Base-by-base conservation (phyloP, 2,888 invertebrate species). In the Phalera bucephala region DNA sequence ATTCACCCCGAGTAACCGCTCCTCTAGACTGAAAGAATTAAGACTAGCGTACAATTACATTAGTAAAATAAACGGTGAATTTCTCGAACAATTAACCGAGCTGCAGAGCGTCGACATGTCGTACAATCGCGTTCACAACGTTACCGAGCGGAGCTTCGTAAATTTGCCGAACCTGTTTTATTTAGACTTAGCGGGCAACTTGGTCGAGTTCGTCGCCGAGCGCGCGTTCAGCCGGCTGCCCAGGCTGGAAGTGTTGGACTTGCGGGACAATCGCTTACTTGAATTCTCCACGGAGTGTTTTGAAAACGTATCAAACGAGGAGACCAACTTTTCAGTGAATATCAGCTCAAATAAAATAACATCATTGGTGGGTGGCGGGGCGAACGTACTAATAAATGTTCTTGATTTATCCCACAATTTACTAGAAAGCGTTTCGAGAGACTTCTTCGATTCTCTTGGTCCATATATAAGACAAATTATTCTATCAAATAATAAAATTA, bases 31-130 rank as follows among this genome's bases (percentile, higher is more conserved):
- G 36, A 92, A 93, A 33, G 96, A 96, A 65, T 90, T 96, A 6
- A 92, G 96, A 54, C 86, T 97, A 17, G 94, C 95, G 0, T 95
- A 95, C 70, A 97, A 97, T 73, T 92, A 93, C 37, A 74, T 97
- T 25, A 91, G 91, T 31, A 82, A 76, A 1, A 80, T 96, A n/a
- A 91, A 92, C 22, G 78, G 92, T 1, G 90, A 92, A 21, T 94
- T 95, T 3, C 94, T 96, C 50, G 81, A 87, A 33, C 91, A 91
- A 46, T 69, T 96, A 17, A 85, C 88, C 1, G 93, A 93, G 58
- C 70, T 96, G 32, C 93, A 94, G 62, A 94, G 93, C 1, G 73
- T 96, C 5, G 93, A 95, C 52, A 71, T 96, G 21, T 93, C 94
- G 2, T 94, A 93, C 9, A 96, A 97, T 66, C 92, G 92, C 45